Conservation (phyloP, 2,888 invertebrate species). For the Lepeophtheirus nordmannii region DNA sequence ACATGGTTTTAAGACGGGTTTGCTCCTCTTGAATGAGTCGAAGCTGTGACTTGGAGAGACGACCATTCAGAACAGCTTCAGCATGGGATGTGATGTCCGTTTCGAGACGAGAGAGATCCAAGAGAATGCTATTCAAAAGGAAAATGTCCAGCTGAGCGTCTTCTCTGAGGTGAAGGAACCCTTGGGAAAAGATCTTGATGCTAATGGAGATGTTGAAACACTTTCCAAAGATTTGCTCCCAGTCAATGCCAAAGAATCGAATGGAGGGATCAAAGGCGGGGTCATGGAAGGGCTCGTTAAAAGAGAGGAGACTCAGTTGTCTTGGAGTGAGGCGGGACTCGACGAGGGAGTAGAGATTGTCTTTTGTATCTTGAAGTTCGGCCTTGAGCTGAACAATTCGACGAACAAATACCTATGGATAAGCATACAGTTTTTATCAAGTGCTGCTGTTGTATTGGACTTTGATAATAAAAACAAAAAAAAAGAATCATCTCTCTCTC, state of each 20-base stretch:
- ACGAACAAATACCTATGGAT: slow-evolving; percentile 6
- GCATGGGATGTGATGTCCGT: slow-evolving; percentile 10
- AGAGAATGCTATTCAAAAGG: slow-evolving; percentile 13
- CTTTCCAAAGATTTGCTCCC: slow-evolving; percentile 12
- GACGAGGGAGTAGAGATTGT: slow-evolving; percentile 1
- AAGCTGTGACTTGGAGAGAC: slow-evolving; percentile 7
- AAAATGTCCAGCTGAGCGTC: neutral
- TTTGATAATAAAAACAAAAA: too few relatives aligned
- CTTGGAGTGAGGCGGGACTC: slow-evolving; percentile 3
- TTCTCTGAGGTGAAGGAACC: neutral
- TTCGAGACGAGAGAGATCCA: slow-evolving; percentile 9
- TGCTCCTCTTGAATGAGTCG: slow-evolving; percentile 18
- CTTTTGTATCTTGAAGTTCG: slow-evolving; percentile 20
- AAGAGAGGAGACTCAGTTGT: neutral
- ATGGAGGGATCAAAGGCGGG: slow-evolving; percentile 14
- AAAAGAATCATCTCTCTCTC: too few relatives aligned
- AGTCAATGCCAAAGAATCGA: slow-evolving; percentile 22
- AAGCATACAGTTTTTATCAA: neutral
- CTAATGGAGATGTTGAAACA: slow-evolving; percentile 14
- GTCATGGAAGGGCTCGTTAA: neutral
- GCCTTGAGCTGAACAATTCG: slow-evolving; percentile 13
- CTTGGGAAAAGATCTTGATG: neutral
- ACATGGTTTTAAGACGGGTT: neutral
- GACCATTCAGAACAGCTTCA: slow-evolving; percentile 14
- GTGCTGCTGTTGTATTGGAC: neutral